Evolutionary conservation across 2,888 invertebrate genomes (phyloP).

Genomic region (Drosophila bunnanda): DNA sequence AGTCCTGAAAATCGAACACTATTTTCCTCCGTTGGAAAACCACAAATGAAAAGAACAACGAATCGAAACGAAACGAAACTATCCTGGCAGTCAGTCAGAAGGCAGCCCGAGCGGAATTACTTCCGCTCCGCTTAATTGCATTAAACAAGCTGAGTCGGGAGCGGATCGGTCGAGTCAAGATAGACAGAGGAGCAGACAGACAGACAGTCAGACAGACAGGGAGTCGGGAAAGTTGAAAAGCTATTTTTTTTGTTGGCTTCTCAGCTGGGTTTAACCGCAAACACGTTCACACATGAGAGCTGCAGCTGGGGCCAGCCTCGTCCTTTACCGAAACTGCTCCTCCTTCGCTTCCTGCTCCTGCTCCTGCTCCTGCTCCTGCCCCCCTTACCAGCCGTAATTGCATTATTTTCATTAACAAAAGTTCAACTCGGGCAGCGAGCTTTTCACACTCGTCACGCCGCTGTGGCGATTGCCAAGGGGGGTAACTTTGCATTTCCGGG

Average conservation of each 20-base stretch:
- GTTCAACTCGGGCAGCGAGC: conserved; percentile 56
- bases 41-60: conserved; percentile 14
- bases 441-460: conserved; percentile 44
- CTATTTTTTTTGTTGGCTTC: conserved; percentile 32
- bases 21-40: background rate
- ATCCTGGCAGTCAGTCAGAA: conserved; percentile 53
- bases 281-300: conserved; percentile 78
- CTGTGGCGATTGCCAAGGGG: conserved; percentile 4
- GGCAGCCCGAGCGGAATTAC: conserved; percentile 65
- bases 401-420: conserved; percentile 80
- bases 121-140: conserved; percentile 76
- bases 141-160: conserved; percentile 60
- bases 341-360: background rate
- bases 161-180: conserved; percentile 35
- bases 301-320: conserved; percentile 37
- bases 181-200: conserved; percentile 28
- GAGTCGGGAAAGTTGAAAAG: conserved; percentile 48
- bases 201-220: conserved; percentile 38
- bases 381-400: conserved; percentile 58
- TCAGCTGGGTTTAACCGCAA: conserved; percentile 57
- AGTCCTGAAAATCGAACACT: conserved; percentile 16
- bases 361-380: background rate
- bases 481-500: conserved; percentile 64
- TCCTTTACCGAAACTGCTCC: background rate
- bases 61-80: conserved; percentile 20